Percentiles rank a stretch among this genome's conserved stretches.
phyloP scores from a whole-genome alignment of 1,140 invertebrate genomes.

The Druon quercuslanigerum region DNA sequence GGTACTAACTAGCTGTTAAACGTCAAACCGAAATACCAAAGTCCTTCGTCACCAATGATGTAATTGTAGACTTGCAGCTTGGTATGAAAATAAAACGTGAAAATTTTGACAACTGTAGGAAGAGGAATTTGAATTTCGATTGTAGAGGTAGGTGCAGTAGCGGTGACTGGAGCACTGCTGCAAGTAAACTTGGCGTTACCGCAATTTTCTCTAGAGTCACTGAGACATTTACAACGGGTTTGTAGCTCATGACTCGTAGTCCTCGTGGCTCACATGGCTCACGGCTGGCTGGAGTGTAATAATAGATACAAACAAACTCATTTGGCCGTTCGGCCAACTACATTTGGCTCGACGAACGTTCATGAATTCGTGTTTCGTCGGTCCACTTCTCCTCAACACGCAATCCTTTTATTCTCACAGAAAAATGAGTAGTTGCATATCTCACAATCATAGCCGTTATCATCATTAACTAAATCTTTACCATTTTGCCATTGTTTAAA shows the following conservation, averaged over 20 bases:
- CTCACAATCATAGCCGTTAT: slow-evolving; percentile 1
- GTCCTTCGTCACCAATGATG: neutral
- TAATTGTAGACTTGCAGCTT: neutral
- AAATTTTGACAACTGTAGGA: neutral
- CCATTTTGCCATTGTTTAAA: neutral
- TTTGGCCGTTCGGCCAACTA: slow-evolving; percentile 70
- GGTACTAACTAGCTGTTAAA: no score
- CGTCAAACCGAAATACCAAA: no score
- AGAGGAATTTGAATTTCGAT: neutral
- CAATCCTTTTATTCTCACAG: neutral
- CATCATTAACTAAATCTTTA: neutral
- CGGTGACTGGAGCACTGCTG: slow-evolving; percentile 9
- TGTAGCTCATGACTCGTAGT: slow-evolving; percentile 52
- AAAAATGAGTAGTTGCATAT: neutral
- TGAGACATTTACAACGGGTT: slow-evolving; percentile 38
- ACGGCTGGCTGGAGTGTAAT: slow-evolving; percentile 67
- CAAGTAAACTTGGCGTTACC: slow-evolving; percentile 26
- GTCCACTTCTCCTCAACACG: slow-evolving; percentile 25
- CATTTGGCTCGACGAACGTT: slow-evolving; percentile 67
- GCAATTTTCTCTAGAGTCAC: slow-evolving; percentile 22
- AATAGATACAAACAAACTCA: slow-evolving; percentile 71
- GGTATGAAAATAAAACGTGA: neutral
- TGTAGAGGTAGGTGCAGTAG: slow-evolving; percentile 3
- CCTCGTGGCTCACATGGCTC: slow-evolving; percentile 45
- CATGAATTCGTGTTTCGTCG: slow-evolving; percentile 53